Base-by-base conservation (phyloP, 2,888 invertebrate species). In the Coelinius sp. region DNA sequence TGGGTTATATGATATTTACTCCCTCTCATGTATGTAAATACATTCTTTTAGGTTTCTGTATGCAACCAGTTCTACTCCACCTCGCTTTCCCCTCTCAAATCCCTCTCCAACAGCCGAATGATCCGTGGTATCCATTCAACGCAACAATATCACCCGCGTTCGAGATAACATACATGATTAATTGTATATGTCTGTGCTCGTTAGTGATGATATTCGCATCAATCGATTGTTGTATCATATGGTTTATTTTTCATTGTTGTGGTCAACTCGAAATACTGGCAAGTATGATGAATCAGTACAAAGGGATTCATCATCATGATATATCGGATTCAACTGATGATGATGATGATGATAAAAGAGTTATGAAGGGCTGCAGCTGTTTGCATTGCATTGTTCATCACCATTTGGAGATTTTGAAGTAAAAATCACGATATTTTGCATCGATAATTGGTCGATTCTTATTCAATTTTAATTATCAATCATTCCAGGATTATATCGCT, bases 381-480 rank as follows among this genome's bases (percentile, higher is more conserved):
- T 59, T 59, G 59, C 20, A 59, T 10, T 59, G 59, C 35, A 59
- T 59, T 10, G 31, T 59, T 35, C n/a, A 25, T n/a, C 8, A 59
- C 12, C 59, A 59, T 59, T 59, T 31, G 59, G 10, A 17, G 17
- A 31, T 59, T 17, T 31, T 31, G 6, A 59, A 59, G 59, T 59
- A 35, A 53, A 14, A 1, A 25, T 25, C 25, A 53, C 0, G 24
- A 25, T 6, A 8, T 6, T 24, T 53, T 2, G 25, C 4, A 53
- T 20, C 24, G 12, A 44, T 44, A n/a, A 6, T n/a, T 44, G 17
- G 5, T 17, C 5, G n/a, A 44, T 44, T 44, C 14, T 4, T n/a
- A n/a, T 14, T 44, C n/a, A 5, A n/a, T 44, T 1, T 6, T 44
- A 5, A 25, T n/a, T 12, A 31, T 56, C 3, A 7, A 56, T 25